Evolutionary conservation across 2,113 vertebrate species (phyloP).

Genomic region (Montifringilla adamsi): DNA sequence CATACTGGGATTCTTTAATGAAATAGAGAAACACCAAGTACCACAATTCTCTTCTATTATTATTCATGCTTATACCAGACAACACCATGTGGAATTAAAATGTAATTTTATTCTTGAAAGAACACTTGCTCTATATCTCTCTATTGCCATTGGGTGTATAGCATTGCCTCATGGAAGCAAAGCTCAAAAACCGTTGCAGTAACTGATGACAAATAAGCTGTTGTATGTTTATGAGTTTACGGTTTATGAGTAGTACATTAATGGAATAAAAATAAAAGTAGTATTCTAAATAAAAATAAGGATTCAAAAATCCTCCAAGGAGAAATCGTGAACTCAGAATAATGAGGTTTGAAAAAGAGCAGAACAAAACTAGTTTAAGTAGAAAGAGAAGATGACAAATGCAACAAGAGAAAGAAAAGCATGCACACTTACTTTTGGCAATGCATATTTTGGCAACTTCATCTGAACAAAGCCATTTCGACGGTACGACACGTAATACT

Average conservation of each 20-base stretch:
- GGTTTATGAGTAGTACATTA: neutral
- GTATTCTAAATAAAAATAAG: neutral
- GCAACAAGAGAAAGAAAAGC: neutral
- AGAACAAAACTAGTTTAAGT: neutral
- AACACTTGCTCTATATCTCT: neutral
- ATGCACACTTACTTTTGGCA: slow-evolving; percentile 84
- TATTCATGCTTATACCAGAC: neutral
- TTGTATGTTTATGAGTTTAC: neutral
- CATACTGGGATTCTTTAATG: neutral
- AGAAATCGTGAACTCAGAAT: neutral
- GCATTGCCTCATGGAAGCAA: neutral
- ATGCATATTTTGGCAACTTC: slow-evolving; percentile 90
- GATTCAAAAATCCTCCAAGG: neutral
- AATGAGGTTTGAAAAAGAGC: neutral
- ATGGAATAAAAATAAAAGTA: neutral
- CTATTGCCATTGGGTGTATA: neutral
- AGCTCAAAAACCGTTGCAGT: neutral
- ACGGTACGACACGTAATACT: slow-evolving; percentile 88
- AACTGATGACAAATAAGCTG: neutral
- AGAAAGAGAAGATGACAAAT: neutral
- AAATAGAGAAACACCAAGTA: neutral
- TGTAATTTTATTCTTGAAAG: neutral
- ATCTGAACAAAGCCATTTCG: slow-evolving; percentile 88
- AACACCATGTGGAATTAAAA: neutral
- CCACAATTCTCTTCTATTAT: neutral